These are phyloP conservation scores for Orchesella flavescens DNA, from an alignment of 2,888 invertebrate species.

Conservation along the genomic window DNA sequence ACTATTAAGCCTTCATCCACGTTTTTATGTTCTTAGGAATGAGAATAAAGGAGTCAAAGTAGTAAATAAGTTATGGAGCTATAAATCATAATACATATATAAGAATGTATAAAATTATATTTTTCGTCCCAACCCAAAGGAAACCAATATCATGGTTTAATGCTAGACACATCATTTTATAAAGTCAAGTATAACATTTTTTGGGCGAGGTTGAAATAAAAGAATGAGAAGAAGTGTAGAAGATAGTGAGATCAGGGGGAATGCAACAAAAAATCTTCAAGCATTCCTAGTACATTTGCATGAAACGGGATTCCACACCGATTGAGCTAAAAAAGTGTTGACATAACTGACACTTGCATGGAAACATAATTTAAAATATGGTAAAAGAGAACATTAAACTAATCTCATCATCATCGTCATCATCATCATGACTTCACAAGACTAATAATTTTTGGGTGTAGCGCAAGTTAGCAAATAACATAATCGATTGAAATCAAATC, in stretches of 20 bases:
- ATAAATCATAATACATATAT: slow-evolving; percentile 26
- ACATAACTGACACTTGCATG: slow-evolving; percentile 34
- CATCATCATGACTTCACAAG: neutral
- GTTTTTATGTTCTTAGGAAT: slow-evolving; percentile 19
- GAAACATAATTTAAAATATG: slow-evolving; percentile 26
- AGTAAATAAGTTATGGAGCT: slow-evolving; percentile 28
- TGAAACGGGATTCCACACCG: slow-evolving; percentile 12
- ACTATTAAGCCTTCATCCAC: slow-evolving; percentile 25
- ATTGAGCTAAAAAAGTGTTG: slow-evolving; percentile 6
- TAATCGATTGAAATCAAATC: neutral
- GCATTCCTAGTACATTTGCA: neutral
- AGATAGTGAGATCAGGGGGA: neutral
- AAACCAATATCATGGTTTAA: slow-evolving; percentile 15
- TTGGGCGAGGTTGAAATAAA: slow-evolving; percentile 49
- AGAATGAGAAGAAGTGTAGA: neutral
- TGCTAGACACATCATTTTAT: neutral
- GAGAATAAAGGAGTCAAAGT: neutral
- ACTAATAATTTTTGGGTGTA: neutral
- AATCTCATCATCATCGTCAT: neutral
- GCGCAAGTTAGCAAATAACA: neutral
- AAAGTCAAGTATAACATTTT: slow-evolving; percentile 2
- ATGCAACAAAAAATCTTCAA: neutral
- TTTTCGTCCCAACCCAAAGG: slow-evolving; percentile 25
- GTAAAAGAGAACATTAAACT: neutral
- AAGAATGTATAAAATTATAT: neutral